phyloP scores from a whole-genome alignment of 2,113 vertebrate species.

The Ophthalmolycus amberensis region DNA sequence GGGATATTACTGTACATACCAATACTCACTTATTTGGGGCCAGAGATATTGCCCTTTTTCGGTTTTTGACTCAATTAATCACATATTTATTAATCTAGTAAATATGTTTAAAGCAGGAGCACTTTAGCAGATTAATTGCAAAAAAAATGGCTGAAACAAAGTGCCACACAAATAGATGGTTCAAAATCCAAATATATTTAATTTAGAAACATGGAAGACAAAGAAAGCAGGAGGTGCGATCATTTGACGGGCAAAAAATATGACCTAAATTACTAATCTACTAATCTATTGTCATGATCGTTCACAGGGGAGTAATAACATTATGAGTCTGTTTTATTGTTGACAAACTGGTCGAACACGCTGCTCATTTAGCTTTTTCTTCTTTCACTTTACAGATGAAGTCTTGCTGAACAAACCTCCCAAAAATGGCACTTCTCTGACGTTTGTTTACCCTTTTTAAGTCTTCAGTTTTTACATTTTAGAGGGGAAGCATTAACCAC shows the following conservation, averaged over 20 bases:
- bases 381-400: constrained; percentile 52
- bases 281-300: background rate
- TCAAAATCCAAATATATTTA: background rate
- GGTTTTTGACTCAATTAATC: background rate
- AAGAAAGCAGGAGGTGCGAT: background rate
- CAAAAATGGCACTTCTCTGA: constrained; percentile 67
- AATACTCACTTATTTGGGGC: background rate
- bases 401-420: constrained; percentile 63
- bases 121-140: background rate
- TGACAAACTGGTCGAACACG: background rate
- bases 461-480: constrained; percentile 36
- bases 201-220: background rate
- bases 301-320: background rate
- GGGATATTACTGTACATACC: background rate
- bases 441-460: constrained; percentile 32
- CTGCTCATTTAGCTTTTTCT: background rate
- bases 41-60: background rate
- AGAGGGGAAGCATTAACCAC: constrained; percentile 30
- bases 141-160: no score
- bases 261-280: background rate
- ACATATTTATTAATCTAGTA: background rate
- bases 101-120: background rate
- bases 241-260: background rate
- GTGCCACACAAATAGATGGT: background rate
- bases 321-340: background rate